Base-by-base conservation (phyloP, 2,888 invertebrate species). In the Stenodema calcarata region DNA sequence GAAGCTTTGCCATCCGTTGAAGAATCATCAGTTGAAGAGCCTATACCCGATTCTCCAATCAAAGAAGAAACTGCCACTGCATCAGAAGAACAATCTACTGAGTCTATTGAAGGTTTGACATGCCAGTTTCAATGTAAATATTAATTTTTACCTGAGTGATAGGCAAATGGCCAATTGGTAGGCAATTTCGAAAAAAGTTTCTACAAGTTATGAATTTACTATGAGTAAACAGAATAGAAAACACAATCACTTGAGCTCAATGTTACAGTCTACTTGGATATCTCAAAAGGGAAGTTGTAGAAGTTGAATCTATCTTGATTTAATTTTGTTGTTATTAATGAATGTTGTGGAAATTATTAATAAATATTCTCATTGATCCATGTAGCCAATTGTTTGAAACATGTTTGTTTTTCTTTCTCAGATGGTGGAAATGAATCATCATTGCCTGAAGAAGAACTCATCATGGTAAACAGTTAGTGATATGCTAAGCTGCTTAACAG, bases 361-460 rank as follows among this genome's bases (percentile, higher is more conserved):
- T 35, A 35, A 35, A 35, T 35, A 35, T 35, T 2, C 2, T 35
- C 2, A 35, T 35, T 7, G 4, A 35, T 4, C 35, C 35, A 35
- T 35, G 35, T 4, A 4, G 35, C 35, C n/a, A n/a, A n/a, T n/a
- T n/a, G n/a, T n/a, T n/a, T n/a, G n/a, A n/a, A n/a, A n/a, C n/a
- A n/a, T n/a, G n/a, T n/a, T n/a, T 0, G n/a, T 44, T 27, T 0
- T 16, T 50, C 23, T 78, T 12, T 84, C 75, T 28, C 75, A 84
- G 84, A 75, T 44, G 47, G 30, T 27, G 44, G 35, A 42, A 30
- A 28, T 30, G 76, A 50, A 44, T 47, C 73, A 35, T 47, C 30
- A 47, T 30, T 76, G 47, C 84, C 84, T n/a, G 94, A 94, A 91
- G 94, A 94, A 90, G 94, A 94, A 89, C 91, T 94, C 89, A 92